phyloP scores from a whole-genome alignment of 2,888 invertebrate species.

The Hymenopus coronatus region DNA sequence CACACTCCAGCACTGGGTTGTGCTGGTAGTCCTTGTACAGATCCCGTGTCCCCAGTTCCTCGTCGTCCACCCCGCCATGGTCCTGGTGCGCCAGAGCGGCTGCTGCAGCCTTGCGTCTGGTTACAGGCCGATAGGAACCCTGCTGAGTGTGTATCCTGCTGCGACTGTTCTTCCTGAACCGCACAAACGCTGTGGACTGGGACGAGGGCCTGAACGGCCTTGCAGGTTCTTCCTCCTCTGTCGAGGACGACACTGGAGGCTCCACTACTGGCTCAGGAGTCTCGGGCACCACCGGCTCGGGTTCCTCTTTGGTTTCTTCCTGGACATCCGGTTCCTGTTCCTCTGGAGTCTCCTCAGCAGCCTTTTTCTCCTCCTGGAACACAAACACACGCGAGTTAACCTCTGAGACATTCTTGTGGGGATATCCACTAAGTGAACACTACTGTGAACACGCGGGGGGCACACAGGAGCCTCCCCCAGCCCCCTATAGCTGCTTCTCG shows the following conservation, averaged over 20 bases:
- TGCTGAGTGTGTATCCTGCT: neutral
- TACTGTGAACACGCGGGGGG: too few relatives aligned
- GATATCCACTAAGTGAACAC: too few relatives aligned
- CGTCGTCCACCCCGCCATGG: conserved; percentile 46
- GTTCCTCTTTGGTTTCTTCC: neutral
- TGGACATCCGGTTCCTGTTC: neutral
- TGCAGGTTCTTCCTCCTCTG: neutral
- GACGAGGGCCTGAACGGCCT: neutral
- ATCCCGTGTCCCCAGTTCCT: conserved; percentile 45
- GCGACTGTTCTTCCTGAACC: conserved; percentile 25
- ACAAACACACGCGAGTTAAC: neutral
- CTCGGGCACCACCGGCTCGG: neutral
- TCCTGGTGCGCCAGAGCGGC: conserved; percentile 45
- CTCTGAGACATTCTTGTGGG: too few relatives aligned
- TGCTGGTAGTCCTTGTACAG: conserved; percentile 57
- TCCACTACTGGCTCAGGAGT: neutral
- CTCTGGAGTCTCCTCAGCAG: neutral
- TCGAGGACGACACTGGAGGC: neutral
- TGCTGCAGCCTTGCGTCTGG: conserved; percentile 44
- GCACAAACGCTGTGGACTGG: conserved; percentile 17
- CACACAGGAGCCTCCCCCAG: too few relatives aligned
- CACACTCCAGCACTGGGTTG: conserved; percentile 82
- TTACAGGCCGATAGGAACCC: conserved; percentile 49
- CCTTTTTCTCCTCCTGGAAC: neutral
- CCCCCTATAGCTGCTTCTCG: too few relatives aligned